phyloP scores from a whole-genome alignment of 2,113 vertebrate genomes.

The Polyodon spathula region DNA sequence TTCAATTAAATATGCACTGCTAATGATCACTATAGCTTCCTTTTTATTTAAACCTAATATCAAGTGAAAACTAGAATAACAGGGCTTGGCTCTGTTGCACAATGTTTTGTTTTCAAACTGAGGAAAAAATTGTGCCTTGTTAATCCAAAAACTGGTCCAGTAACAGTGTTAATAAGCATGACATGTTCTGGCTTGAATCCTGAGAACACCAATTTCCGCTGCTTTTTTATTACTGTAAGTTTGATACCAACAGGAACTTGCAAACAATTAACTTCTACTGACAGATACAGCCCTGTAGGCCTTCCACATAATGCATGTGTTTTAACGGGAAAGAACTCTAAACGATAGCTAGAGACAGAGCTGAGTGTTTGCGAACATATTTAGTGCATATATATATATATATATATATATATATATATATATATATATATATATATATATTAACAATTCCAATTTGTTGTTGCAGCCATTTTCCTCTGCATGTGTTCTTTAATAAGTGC shows the following conservation, averaged over 20 bases:
- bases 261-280: slow-evolving; percentile 40
- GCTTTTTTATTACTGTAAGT: slow-evolving; percentile 4
- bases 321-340: neutral
- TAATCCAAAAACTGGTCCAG: slow-evolving; percentile 40
- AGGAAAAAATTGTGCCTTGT: slow-evolving; percentile 32
- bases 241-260: slow-evolving; percentile 3
- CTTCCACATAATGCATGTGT: slow-evolving; percentile 28
- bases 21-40: slow-evolving; percentile 11
- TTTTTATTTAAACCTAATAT: slow-evolving; percentile 10
- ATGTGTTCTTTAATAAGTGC: neutral
- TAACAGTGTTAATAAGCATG: slow-evolving; percentile 42
- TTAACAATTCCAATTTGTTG: neutral
- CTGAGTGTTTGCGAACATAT: too few relatives aligned
- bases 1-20: slow-evolving; percentile 15
- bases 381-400: too few relatives aligned
- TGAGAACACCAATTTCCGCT: slow-evolving; percentile 27
- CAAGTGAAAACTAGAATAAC: slow-evolving; percentile 2
- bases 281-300: slow-evolving; percentile 48
- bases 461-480: neutral
- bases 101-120: neutral
- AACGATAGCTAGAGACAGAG: too few relatives aligned
- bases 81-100: slow-evolving; percentile 6
- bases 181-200: slow-evolving; percentile 42
- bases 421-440: too few relatives aligned
- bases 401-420: too few relatives aligned